Evolutionary conservation across 2,797 vertebrate species (phyloP).

Genomic region (Balearica regulorum): DNA sequence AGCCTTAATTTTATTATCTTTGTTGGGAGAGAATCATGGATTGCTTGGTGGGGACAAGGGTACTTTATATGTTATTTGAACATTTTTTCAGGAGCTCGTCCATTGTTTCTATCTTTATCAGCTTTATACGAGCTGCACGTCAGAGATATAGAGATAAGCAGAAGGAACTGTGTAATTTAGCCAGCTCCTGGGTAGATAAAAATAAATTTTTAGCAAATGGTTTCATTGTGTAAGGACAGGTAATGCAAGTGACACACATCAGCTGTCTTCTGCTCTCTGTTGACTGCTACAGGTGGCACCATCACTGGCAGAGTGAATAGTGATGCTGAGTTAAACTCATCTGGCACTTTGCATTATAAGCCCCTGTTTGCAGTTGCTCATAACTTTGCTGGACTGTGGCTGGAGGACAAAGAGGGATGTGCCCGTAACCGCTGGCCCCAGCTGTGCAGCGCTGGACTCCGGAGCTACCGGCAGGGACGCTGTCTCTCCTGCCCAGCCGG

Average conservation of each 20-base stretch:
- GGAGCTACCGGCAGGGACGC: neutral
- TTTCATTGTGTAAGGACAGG: neutral
- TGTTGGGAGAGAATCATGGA: neutral
- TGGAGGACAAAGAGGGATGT: neutral
- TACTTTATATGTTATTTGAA: neutral
- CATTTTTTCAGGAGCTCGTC: slow-evolving; percentile 25
- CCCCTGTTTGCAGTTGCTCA: neutral
- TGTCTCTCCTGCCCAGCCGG: neutral
- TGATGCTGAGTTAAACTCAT: neutral
- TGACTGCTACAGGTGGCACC: neutral
- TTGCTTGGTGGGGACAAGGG: neutral
- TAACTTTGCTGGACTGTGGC: neutral
- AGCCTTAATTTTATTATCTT: slow-evolving; percentile 4
- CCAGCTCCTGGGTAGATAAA: neutral
- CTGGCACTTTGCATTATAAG: neutral
- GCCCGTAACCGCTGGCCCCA: neutral
- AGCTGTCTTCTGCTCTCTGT: neutral
- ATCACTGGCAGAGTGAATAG: neutral
- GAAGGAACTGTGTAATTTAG: slow-evolving; percentile 21
- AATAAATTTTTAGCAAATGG: neutral
- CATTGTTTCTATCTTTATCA: slow-evolving; percentile 20
- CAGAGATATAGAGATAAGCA: slow-evolving; percentile 25
- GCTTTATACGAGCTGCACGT: neutral
- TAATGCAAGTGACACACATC: neutral
- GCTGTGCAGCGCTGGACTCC: neutral